Evolutionary conservation across 2,113 vertebrate genomes (phyloP).

Genomic region (Salvelinus sp.): DNA sequence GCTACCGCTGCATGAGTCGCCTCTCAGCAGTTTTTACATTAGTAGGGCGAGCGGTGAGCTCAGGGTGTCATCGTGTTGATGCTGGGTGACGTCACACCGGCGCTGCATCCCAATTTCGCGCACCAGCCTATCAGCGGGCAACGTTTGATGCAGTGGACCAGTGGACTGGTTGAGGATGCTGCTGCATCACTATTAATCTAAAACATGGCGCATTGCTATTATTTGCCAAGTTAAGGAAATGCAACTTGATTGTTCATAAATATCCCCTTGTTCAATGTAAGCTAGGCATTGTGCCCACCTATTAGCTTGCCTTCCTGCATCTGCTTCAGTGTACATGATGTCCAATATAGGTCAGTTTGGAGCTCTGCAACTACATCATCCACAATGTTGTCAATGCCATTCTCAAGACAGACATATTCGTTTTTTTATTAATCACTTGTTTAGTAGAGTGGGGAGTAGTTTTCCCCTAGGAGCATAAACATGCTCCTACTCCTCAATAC

Average conservation of each 20-base stretch:
- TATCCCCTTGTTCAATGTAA: neutral
- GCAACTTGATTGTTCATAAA: neutral
- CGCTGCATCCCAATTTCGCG: slow-evolving; percentile 45
- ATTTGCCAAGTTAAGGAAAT: neutral
- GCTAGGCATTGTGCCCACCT: neutral
- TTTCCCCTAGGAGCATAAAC: too few relatives aligned
- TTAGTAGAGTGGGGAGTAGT: too few relatives aligned
- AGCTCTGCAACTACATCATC: neutral
- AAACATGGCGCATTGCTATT: neutral
- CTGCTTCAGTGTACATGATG: neutral
- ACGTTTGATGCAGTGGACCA: slow-evolving; percentile 69
- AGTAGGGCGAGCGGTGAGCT: slow-evolving; percentile 37
- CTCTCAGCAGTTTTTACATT: slow-evolving; percentile 50
- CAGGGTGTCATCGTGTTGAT: slow-evolving; percentile 39
- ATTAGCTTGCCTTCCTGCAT: neutral
- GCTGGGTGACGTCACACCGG: slow-evolving; percentile 48
- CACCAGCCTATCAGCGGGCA: slow-evolving; percentile 63
- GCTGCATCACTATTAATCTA: slow-evolving; percentile 36
- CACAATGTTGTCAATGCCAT: too few relatives aligned
- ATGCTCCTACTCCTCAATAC: too few relatives aligned
- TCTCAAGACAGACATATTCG: neutral
- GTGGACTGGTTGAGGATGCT: slow-evolving; percentile 31
- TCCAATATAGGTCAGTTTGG: neutral
- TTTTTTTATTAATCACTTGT: too few relatives aligned
- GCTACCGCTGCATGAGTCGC: slow-evolving; percentile 29